Percentiles rank a stretch among this genome's conserved stretches.
Evolutionary conservation across 1,140 invertebrate genomes (phyloP).

Genomic region (Octopus sinensis): DNA sequence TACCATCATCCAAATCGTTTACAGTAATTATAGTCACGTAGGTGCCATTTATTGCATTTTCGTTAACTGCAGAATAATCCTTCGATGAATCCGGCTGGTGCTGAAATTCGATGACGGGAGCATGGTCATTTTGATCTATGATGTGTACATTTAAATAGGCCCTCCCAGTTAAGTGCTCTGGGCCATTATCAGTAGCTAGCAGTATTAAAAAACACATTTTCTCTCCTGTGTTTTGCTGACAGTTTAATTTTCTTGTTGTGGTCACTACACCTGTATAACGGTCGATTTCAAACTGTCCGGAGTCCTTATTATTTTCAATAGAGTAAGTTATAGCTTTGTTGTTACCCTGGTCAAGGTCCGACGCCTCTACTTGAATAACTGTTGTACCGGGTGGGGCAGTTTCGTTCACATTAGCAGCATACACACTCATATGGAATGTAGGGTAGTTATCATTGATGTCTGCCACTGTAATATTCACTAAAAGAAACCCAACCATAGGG

Average conservation of each 20-base stretch:
- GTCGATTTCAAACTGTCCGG: slow-evolving; percentile 46
- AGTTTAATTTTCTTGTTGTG: slow-evolving; percentile 39
- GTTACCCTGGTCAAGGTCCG: slow-evolving; percentile 43
- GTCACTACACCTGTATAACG: slow-evolving; percentile 43
- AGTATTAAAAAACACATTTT: slow-evolving; percentile 6
- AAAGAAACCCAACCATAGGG: slow-evolving; percentile 69
- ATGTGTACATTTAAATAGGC: slow-evolving; percentile 93
- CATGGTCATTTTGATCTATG: slow-evolving; percentile 87
- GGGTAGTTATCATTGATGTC: slow-evolving; percentile 88
- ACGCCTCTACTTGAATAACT: slow-evolving; percentile 37
- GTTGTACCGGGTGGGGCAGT: slow-evolving; percentile 35
- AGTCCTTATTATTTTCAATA: slow-evolving; percentile 60
- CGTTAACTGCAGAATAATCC: slow-evolving; percentile 84
- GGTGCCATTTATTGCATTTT: slow-evolving; percentile 82
- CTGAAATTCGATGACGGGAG: slow-evolving; percentile 84
- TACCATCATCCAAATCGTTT: slow-evolving; percentile 82
- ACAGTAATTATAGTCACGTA: slow-evolving; percentile 91
- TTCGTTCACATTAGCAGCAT: slow-evolving; percentile 39
- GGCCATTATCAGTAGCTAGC: slow-evolving; percentile 59
- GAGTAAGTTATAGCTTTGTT: slow-evolving; percentile 66
- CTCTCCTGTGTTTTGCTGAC: slow-evolving; percentile 16
- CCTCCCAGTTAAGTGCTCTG: slow-evolving; percentile 82
- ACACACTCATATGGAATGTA: slow-evolving; percentile 79
- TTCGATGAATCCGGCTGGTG: slow-evolving; percentile 73
- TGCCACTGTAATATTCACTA: slow-evolving; percentile 77